Evolutionary conservation across 2,113 vertebrate genomes (phyloP), one percentile per base, ranked within the genome.

Genomic region (Corapipo altera): DNA sequence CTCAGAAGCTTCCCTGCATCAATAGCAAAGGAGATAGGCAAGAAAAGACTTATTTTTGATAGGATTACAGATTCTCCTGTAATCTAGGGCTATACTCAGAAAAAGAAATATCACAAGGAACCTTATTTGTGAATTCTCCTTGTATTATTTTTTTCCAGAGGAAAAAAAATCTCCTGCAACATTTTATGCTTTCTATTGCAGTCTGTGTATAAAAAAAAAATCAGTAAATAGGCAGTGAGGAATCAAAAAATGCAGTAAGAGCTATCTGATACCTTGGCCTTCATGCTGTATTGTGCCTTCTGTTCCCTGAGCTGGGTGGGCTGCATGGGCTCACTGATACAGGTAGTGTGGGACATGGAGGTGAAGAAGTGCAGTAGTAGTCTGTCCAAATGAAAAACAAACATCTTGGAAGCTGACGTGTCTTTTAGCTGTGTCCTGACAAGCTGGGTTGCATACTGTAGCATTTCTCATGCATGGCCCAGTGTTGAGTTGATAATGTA

Each of bases 361-460:
- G 6, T 3, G 20, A 26, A 77, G 33, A 15, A 9, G 4, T 37
- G 37, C 4, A 1, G 12, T 15, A 17, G 15, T 3, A 9, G 20
- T 18, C 12, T 58, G 27, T 37, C 23, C 10, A 37, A 28, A 24
- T 7, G 18, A 23, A 64, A 61, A 52, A 12, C 30, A 22, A 61
- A 11, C 11, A 19, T 35, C 43, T 66, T 41, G 66, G 65, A 32
- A 44, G 37, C 1, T 49, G 37, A 57, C 0, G 2, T 55, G 15
- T 6, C 20, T 15, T 54, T 84, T 48, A 11, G 6, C 16, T 35
- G 12, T 59, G 23, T 58, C 5, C 30, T 64, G 57, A 12, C 9
- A 2, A 0, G 26, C 12, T 3, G 1, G 22, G 12, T 67, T 33
- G 19, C 9, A 7, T 46, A 14, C 9, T 22, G 26, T 23, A 18